Percentiles rank a stretch among this genome's conserved stretches.
Evolutionary conservation across 2,888 invertebrate genomes (phyloP).

Genomic region (Acanthopleura granulata): DNA sequence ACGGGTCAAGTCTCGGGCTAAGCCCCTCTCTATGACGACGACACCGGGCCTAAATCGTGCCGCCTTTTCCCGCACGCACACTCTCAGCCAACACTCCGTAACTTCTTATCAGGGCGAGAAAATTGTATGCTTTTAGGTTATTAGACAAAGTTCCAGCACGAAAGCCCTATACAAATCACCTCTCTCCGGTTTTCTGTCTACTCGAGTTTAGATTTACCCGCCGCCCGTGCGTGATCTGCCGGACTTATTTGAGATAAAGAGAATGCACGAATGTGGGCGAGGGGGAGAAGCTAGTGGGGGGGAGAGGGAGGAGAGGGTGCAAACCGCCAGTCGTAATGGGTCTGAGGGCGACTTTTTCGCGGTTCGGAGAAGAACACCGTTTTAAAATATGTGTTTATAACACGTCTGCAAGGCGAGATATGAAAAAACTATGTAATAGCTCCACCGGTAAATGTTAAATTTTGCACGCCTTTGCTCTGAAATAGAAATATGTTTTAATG

Average conservation of each 20-base stretch:
- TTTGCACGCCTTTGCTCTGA: too few species aligned
- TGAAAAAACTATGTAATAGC: not conserved
- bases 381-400: conserved; percentile 2
- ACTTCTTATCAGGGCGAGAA: conserved; percentile 19
- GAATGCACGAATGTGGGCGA: not conserved
- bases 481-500: too few species aligned
- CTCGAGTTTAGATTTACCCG: conserved; percentile 6
- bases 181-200: conserved; percentile 9
- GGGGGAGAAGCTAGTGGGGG: not conserved
- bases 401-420: not conserved
- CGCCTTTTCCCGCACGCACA: not conserved
- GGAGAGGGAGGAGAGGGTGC: too few species aligned
- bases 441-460: not conserved
- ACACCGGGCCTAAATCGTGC: not conserved
- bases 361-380: not conserved
- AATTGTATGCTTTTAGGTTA: conserved; percentile 19
- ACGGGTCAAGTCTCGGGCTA: conserved; percentile 2
- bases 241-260: conserved; percentile 9
- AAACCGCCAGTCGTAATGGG: not conserved
- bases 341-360: not conserved
- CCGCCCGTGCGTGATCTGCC: conserved; percentile 16
- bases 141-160: conserved; percentile 18
- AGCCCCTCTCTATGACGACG: not conserved
- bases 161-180: conserved; percentile 17
- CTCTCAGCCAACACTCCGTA: conserved; percentile 4